These are phyloP conservation scores for Arctia plantaginis DNA, from an alignment of 2,888 invertebrate genomes.

Conservation along the genomic window DNA sequence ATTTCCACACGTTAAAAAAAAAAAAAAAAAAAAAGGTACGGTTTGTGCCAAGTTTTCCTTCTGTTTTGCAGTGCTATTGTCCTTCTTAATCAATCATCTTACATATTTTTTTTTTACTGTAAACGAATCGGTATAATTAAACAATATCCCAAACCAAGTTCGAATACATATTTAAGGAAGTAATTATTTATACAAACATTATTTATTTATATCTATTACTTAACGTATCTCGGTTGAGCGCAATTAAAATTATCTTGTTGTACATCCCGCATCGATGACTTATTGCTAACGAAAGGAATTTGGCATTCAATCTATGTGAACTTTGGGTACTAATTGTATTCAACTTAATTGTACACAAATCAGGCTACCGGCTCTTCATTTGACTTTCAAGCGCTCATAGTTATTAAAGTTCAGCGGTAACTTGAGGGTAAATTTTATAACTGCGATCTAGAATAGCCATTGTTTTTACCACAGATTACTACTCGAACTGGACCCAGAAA, in stretches of 20 bases:
- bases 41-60: no score
- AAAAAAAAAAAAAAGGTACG: no score
- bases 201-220: background rate
- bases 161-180: conserved; percentile 6
- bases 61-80: no score
- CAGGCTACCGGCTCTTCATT: conserved; percentile 31
- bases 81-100: no score
- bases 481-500: background rate
- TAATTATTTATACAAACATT: background rate
- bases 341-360: conserved; percentile 32
- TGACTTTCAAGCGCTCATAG: conserved; percentile 30
- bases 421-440: conserved; percentile 27
- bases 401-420: conserved; percentile 2
- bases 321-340: conserved; percentile 38
- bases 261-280: conserved; percentile 44
- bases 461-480: background rate
- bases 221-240: conserved; percentile 57
- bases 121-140: background rate
- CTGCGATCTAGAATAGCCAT: background rate
- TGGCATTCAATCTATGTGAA: conserved; percentile 55
- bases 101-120: background rate
- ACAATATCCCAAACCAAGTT: background rate
- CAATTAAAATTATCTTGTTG: conserved; percentile 60
- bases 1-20: no score
- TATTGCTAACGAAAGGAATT: conserved; percentile 54